Conservation (phyloP, 2,113 vertebrate species). For the Mandrillus leucophaeus region DNA sequence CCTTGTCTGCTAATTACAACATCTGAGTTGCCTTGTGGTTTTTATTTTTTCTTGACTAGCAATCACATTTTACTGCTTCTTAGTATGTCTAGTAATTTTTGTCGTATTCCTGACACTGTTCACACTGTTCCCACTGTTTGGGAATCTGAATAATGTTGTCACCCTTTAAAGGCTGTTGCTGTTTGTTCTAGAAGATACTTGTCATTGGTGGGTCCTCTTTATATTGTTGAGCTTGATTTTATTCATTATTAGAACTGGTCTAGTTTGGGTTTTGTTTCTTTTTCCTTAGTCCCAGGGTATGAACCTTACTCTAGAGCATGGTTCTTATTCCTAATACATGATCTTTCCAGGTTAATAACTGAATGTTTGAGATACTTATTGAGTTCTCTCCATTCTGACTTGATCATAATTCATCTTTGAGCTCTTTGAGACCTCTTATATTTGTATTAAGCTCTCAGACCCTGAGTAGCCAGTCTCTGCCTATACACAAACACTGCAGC, state of each 20-base stretch:
- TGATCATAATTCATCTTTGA: background rate
- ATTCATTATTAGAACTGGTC: background rate
- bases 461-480: background rate
- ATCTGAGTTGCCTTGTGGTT: background rate
- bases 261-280: background rate
- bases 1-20: background rate
- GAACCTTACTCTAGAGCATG: background rate
- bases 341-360: background rate
- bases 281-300: background rate
- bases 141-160: background rate
- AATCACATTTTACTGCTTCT: conserved; percentile 19
- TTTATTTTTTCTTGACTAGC: background rate
- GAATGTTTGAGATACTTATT: background rate
- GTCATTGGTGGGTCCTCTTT: background rate
- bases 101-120: background rate
- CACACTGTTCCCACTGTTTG: background rate
- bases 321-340: background rate
- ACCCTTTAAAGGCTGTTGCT: background rate
- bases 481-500: background rate
- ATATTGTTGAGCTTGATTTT: background rate
- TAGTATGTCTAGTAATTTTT: background rate
- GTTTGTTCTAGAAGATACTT: background rate
- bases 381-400: background rate
- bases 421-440: background rate
- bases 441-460: background rate